Evolutionary conservation across 2,888 invertebrate genomes (phyloP), one percentile per base, ranked within the genome.

Genomic region (Trissolcus japonicus): DNA sequence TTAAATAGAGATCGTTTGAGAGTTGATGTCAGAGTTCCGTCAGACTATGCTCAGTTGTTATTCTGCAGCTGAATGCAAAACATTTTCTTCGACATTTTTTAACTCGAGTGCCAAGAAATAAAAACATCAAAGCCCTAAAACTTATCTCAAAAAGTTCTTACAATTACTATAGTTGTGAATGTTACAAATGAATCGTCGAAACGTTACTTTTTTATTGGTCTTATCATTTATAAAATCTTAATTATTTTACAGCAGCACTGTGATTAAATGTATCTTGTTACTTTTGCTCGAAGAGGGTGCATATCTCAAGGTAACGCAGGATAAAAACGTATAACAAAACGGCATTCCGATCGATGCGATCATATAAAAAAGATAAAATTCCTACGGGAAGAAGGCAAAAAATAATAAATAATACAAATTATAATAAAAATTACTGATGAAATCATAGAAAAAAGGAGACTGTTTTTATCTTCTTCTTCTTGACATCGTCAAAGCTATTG

Each of bases 391-490:
- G 35, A 66, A 73, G 53, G 61, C 41, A 46, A 48, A 19, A 66
- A 66, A 9, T 35, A 35, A 75, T 75, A 75, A 75, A 75, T 75
- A 75, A 75, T 63, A 68, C 53, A 63, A 75, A 56, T 54, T 60
- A 53, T 57, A 16, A 46, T 68, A 59, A 25, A 59, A 67, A 75
- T 25, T 56, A 51, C 46, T 29, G 41, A 50, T 40, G 41, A 63
- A 57, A 57, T 68, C 7, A 4, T 13, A 17, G 19, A 51, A 51
- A 68, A 54, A 59, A 65, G 54, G 65, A 51, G 21, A 62, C 53
- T 41, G 48, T 61, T 56, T 57, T 51, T 67, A 66, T 35, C 11
- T 11, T 35, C 11, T 11, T 35, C 11, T 35, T 35, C 61, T 51
- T 65, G 48, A 50, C 66, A 50, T 61, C 50, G 55, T 56, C 59